phyloP scores from a whole-genome alignment of 2,888 invertebrate species.

The Hydrotaea diabolus region DNA sequence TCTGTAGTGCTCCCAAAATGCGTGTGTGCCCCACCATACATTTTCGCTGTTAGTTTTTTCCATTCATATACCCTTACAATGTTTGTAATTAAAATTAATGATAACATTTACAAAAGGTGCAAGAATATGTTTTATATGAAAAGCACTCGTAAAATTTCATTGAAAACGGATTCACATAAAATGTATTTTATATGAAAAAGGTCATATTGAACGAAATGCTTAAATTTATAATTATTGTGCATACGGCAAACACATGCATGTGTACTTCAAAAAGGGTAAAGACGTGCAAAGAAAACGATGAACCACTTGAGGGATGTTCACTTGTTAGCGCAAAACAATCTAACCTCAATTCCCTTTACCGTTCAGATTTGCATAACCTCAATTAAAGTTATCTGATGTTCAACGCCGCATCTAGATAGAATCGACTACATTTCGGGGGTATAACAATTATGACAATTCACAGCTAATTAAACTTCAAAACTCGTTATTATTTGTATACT shows the following conservation, averaged over 20 bases:
- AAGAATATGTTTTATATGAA: constrained; percentile 38
- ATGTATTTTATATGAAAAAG: constrained; percentile 14
- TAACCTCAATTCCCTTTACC: constrained; percentile 41
- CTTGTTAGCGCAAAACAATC: constrained; percentile 22
- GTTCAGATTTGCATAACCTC: constrained; percentile 13
- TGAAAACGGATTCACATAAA: not conserved
- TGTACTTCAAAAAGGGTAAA: not conserved
- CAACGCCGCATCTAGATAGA: constrained; percentile 19
- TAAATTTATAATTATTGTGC: constrained; percentile 53
- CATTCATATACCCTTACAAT: constrained; percentile 44
- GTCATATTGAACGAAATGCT: constrained; percentile 48
- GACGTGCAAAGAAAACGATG: constrained; percentile 3
- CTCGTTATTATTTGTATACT: constrained; percentile 62
- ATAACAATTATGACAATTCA: constrained; percentile 73
- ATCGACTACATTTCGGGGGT: not conserved
- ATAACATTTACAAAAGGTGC: constrained; percentile 54
- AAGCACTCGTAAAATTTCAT: constrained; percentile 13
- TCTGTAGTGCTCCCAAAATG: too few relatives aligned
- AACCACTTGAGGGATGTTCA: not conserved
- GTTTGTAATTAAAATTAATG: constrained; percentile 64
- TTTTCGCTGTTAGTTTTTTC: not conserved
- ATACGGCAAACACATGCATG: not conserved
- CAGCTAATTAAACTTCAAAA: constrained; percentile 79
- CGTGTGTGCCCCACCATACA: too few relatives aligned
- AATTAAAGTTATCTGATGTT: not conserved